Evolutionary conservation across 2,888 invertebrate genomes (phyloP).

Genomic region (Apoda limacodes): DNA sequence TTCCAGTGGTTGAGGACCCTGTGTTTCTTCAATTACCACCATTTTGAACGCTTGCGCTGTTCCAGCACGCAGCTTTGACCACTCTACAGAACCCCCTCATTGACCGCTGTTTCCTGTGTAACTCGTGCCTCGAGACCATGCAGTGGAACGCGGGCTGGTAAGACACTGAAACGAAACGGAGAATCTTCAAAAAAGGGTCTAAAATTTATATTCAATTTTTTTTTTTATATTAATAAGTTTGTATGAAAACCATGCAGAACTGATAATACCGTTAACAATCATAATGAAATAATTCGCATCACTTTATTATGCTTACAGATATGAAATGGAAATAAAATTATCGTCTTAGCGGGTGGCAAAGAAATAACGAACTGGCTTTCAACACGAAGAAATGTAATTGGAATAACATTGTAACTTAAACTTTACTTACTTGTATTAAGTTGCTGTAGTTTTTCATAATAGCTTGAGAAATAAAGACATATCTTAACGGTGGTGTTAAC

Average conservation of each 20-base stretch:
- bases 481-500: slow-evolving; percentile 32
- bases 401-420: slow-evolving; percentile 21
- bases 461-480: slow-evolving; percentile 30
- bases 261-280: slow-evolving; percentile 26
- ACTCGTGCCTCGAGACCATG: too few relatives aligned
- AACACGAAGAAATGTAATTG: slow-evolving; percentile 24
- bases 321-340: slow-evolving; percentile 45
- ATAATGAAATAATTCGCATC: slow-evolving; percentile 54
- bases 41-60: too few relatives aligned
- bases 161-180: too few relatives aligned
- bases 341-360: slow-evolving; percentile 57
- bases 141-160: too few relatives aligned
- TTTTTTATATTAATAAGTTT: too few relatives aligned
- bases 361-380: slow-evolving; percentile 35
- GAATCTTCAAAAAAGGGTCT: too few relatives aligned
- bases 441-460: slow-evolving; percentile 12
- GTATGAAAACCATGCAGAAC: slow-evolving; percentile 30
- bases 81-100: too few relatives aligned
- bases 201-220: too few relatives aligned
- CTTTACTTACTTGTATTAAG: slow-evolving; percentile 25
- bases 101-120: too few relatives aligned
- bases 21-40: too few relatives aligned
- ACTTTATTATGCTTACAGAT: slow-evolving; percentile 48
- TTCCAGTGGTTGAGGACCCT: too few relatives aligned
- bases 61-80: too few relatives aligned